Evolutionary conservation across 2,888 invertebrate genomes (phyloP), one percentile per base, ranked within the genome.

Genomic region (Hetaerina titia): DNA sequence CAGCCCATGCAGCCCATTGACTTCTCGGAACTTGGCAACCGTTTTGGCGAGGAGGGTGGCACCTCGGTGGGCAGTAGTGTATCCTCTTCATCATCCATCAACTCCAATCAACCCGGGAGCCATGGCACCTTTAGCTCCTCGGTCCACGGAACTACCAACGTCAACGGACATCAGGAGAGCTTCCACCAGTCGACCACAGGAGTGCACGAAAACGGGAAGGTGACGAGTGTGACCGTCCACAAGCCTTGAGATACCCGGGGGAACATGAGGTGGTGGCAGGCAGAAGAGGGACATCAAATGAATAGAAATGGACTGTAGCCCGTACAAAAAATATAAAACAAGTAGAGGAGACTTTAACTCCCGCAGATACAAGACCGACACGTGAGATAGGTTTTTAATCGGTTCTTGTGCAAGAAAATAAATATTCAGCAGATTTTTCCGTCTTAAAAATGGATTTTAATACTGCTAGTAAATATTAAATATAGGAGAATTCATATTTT

Each of bases 141-240:
- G 0, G 98, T 96, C 96, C 97, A 98, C 58, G 97, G 97, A 2
- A 97, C 97, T 0, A 96, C 97, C 0, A 97, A 98, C 96, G 96
- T 97, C 60, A 97, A 98, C 96, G 98, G 98, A 7, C 97, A 97
- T 95, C 97, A 97, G 94, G 96, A 96, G 22, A 97, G 96, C 94
- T 97, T 97, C 95, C 97, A 98, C 95, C 97, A 97, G 90, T 97
- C 98, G 0, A 97, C 97, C 89, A 98, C 98, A 15, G 97, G 97
- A 0, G 97, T 98, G 95, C 95, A 95, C 74, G 98, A 98, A 96
- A 98, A 98, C 96, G 98, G 98, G 95, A 98, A 98, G 96, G 96
- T 98, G 88, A 97, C 98, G 95, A 97, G 97, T 90, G 98, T 98
- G 96, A 97, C 97, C 74, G 97, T 98, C 9, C 89, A 89, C 74